Evolutionary conservation across 2,888 invertebrate species (phyloP).

Genomic region (Tinea trinotella): DNA sequence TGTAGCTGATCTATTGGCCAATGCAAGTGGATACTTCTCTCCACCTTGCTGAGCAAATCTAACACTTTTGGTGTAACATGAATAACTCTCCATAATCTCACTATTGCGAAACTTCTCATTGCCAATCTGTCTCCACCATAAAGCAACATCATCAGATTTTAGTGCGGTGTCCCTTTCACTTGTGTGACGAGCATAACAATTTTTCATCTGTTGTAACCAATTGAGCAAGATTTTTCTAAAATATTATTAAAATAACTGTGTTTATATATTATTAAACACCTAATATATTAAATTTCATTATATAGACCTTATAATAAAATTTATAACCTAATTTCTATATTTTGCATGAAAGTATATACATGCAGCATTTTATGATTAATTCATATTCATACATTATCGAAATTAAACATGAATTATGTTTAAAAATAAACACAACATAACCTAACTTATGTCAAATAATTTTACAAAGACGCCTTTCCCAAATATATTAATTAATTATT

Average conservation of each 20-base stretch:
- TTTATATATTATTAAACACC: too few species aligned
- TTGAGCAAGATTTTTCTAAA: constrained; percentile 36
- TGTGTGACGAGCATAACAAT: constrained; percentile 38
- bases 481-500: too few species aligned
- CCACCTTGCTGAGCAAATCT: constrained; percentile 68
- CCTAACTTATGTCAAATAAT: too few species aligned
- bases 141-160: constrained; percentile 48
- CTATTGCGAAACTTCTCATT: constrained; percentile 73
- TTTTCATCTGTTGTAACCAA: constrained; percentile 52
- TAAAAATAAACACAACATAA: too few species aligned
- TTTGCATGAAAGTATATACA: not conserved
- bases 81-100: constrained; percentile 62
- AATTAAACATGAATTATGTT: too few species aligned
- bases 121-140: constrained; percentile 63
- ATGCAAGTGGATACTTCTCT: constrained; percentile 73
- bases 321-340: not conserved
- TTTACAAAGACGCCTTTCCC: too few species aligned
- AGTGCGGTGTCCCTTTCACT: constrained; percentile 40
- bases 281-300: not conserved
- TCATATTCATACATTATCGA: too few species aligned
- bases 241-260: not conserved
- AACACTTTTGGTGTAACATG: constrained; percentile 76
- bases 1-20: constrained; percentile 80
- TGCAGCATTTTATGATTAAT: too few species aligned
- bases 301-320: not conserved